Percentiles rank a stretch among this genome's conserved stretches.
Evolutionary conservation across 2,113 vertebrate genomes (phyloP).

Genomic region (Globicephala melas): DNA sequence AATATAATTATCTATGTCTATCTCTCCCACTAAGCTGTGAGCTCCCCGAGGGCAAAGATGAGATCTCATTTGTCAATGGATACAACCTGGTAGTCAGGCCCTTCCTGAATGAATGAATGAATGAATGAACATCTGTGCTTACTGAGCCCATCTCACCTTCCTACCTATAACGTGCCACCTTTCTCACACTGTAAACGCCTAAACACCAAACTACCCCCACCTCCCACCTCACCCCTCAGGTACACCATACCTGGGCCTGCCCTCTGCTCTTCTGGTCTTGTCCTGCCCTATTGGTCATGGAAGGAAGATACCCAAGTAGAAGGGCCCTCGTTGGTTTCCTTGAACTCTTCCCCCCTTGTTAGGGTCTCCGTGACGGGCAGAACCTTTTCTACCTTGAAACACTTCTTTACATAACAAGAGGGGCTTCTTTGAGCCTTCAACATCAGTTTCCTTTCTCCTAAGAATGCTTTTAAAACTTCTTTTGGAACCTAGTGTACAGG

Average conservation of each 20-base stretch:
- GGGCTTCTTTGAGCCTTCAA: neutral
- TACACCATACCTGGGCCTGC: too few species aligned
- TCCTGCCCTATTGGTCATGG: neutral
- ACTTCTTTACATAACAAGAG: neutral
- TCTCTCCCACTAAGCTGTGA: neutral
- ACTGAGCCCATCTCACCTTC: neutral
- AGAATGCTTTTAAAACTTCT: neutral
- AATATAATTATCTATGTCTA: neutral
- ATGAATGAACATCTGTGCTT: neutral
- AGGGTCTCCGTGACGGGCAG: neutral
- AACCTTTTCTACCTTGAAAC: neutral
- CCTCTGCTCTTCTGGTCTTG: neutral
- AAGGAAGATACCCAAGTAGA: neutral
- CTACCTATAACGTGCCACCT: too few species aligned
- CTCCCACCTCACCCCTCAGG: neutral
- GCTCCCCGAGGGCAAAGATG: too few species aligned
- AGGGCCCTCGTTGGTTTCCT: neutral
- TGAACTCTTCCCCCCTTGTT: neutral
- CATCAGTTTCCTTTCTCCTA: neutral
- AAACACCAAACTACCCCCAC: neutral
- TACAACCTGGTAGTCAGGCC: neutral
- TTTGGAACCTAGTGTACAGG: neutral
- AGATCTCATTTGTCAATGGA: neutral
- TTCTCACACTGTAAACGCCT: neutral
- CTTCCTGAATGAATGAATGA: neutral